Evolutionary conservation across 2,888 invertebrate species (phyloP).

Genomic region (Cantharis nigra): DNA sequence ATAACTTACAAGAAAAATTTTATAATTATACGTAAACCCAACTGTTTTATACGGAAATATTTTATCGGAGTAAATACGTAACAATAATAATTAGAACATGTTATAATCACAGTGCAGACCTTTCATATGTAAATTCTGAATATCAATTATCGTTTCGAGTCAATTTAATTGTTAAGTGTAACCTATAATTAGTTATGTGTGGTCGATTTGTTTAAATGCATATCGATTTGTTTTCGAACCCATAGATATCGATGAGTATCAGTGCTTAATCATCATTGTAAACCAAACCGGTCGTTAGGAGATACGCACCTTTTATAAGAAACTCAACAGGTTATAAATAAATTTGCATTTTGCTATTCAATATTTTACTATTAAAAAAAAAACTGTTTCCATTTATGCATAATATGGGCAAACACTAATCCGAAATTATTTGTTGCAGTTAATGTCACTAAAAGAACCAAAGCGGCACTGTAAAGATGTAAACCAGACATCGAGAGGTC

Average conservation of each 20-base stretch:
- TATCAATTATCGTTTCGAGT: slow-evolving; percentile 33
- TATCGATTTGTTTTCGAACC: slow-evolving; percentile 30
- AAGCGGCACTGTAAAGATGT: slow-evolving; percentile 59
- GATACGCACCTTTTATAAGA: slow-evolving; percentile 18
- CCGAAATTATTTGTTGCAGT: slow-evolving; percentile 51
- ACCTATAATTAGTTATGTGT: slow-evolving; percentile 40
- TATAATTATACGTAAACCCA: slow-evolving; percentile 17
- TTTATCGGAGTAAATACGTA: slow-evolving; percentile 13
- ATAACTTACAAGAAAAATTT: neutral
- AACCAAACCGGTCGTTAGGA: slow-evolving; percentile 36
- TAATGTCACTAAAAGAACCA: slow-evolving; percentile 61
- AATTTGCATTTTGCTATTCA: neutral
- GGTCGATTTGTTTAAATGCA: slow-evolving; percentile 40
- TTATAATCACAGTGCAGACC: slow-evolving; percentile 26
- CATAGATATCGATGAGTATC: slow-evolving; percentile 38
- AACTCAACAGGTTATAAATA: neutral
- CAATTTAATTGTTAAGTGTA: slow-evolving; percentile 36
- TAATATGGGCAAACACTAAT: neutral
- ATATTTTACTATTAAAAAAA: neutral
- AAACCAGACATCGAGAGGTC: slow-evolving; percentile 41
- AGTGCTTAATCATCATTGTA: slow-evolving; percentile 35
- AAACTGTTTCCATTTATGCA: neutral
- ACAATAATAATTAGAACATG: slow-evolving; percentile 12
- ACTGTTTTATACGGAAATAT: slow-evolving; percentile 18
- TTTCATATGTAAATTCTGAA: slow-evolving; percentile 9